Base-by-base conservation (phyloP, 1,140 invertebrate genomes). In the Hylaeus anthracinus region DNA sequence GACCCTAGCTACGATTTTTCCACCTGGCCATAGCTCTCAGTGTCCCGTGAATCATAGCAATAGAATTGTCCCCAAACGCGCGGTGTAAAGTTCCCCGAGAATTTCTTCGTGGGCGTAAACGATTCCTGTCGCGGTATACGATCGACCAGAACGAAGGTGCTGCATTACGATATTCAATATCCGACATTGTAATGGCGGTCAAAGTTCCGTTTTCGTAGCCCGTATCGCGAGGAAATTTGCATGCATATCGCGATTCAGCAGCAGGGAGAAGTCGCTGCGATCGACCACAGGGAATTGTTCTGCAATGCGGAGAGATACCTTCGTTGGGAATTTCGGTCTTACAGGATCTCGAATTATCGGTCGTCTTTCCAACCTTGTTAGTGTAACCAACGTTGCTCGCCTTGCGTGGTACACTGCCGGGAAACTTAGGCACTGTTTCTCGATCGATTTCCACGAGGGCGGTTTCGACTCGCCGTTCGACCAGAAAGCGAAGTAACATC, bases 101-200 rank as follows among this genome's bases (percentile, higher is more conserved):
- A 85, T 85, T 85, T 85, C 83, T 73, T 41, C 61, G 83, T 81
- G 82, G 79, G 84, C 73, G 83, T 86, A 85, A 72, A 73, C 79
- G 67, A 80, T 72, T 58, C 71, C 48, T 43, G 65, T 48, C 6
- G n/a, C 63, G 69, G 51, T 81, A 78, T 71, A 82, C 60, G 70
- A 70, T 10, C 79, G 53, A 55, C 61, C 39, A 58, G 63, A 74
- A 74, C 83, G 81, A 56, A 75, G 84, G 81, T 65, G 72, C 61
- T 56, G 82, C 85, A 84, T 86, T 86, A 84, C 86, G 82, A 86
- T 87, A 87, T 87, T 87, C 86, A 86, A 87, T 86, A 86, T 81
- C 82, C 85, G 79, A 75, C 74, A 69, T 80, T 79, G 85, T 87
- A 87, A 87, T 85, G 76, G 85, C 76, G 86, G 86, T 85, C 86